Base-by-base conservation (phyloP, 2,113 vertebrate species). In the Dryoscopus gambensis region DNA sequence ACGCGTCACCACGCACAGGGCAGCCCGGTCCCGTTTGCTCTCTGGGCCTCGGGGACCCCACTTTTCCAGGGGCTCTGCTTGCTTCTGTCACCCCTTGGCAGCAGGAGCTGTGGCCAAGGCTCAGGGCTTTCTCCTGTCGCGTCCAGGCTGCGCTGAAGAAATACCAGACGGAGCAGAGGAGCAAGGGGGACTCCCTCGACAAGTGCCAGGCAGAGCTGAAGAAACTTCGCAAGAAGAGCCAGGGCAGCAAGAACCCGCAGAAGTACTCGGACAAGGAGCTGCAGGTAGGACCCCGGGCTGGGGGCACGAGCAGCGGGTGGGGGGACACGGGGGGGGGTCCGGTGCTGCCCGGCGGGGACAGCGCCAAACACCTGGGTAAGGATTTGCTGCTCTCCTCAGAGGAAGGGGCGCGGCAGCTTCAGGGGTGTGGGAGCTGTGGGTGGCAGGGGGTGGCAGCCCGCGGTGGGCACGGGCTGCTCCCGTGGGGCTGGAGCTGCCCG, bases 231-330 rank as follows among this genome's bases (percentile, higher is more conserved):
- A 98, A 99, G 97, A 99, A 99, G 98, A 99, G 99, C 98, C 99
- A 99, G 84, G 99, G 99, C 83, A 99, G 99, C 98, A 99, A 99
- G 97, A 99, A 99, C 97, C 99, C 99, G 0, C 99, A 99, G 96
- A 99, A 99, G 69, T 99, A 99, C 75, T 99, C 99, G 0, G 99
- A 99, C 95, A 99, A 99, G 98, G 99, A 99, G 96, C 98, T 99
- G 97, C 99, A 99, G 99, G 99, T 99, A 96, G 67, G 96, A 33
- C 6, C 27, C 7, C 0, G 15, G 37, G 21, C 5, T 19, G 60
- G 62, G 68, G 2, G 12, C 35, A 17, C 1, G 3, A 21, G 33
- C 40, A 2, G 30, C 2, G 4, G 20, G 10, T 1, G 13, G 39
- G 21, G 44, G 30, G 11, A 40, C 21, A 27, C 2, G 3, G 5